phyloP scores from a whole-genome alignment of 2,113 vertebrate species.

The Micronycteris hirsuta region DNA sequence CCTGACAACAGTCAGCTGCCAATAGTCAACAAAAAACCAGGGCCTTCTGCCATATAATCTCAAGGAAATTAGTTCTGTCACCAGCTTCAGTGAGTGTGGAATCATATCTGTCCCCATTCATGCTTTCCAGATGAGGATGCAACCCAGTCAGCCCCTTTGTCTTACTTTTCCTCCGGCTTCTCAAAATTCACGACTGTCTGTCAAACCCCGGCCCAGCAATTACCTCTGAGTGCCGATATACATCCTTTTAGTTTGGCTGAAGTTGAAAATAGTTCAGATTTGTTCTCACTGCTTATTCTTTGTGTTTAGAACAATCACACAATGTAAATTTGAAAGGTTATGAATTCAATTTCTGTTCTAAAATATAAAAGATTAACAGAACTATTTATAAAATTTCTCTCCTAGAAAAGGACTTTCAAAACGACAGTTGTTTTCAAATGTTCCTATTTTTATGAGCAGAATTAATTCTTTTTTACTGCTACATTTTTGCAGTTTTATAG shows the following conservation, averaged over 20 bases:
- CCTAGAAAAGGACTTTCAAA: background rate
- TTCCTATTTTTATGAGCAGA: background rate
- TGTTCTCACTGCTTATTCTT: background rate
- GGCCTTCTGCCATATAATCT: background rate
- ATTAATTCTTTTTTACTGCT: background rate
- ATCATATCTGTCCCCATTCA: background rate
- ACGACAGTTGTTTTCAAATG: background rate
- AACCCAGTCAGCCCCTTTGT: background rate
- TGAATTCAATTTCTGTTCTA: background rate
- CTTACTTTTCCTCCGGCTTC: background rate
- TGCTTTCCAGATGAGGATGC: background rate
- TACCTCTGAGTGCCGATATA: background rate
- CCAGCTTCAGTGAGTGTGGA: background rate
- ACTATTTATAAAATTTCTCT: background rate
- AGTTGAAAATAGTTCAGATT: background rate
- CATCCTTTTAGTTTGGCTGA: background rate
- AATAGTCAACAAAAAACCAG: background rate
- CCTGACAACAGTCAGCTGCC: background rate
- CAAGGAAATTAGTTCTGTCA: background rate
- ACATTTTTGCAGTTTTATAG: background rate
- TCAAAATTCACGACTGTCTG: background rate
- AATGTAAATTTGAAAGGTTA: background rate
- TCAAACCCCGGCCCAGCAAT: background rate
- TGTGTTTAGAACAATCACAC: background rate
- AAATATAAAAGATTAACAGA: background rate